Evolutionary conservation across 2,113 vertebrate species (phyloP).

Genomic region (Lepidothrix coronata): DNA sequence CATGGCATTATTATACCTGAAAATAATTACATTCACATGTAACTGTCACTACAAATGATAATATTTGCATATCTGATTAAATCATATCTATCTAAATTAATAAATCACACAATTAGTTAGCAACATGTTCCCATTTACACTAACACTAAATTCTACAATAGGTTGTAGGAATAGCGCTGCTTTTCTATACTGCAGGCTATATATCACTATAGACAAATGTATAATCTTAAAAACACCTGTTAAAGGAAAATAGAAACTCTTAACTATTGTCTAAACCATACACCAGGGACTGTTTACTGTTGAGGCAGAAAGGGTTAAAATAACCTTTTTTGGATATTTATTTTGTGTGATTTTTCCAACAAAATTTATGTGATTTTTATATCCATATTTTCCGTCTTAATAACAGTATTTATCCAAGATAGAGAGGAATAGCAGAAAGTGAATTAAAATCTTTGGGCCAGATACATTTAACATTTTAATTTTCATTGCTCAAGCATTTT

Average conservation of each 20-base stretch:
- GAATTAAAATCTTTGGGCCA: neutral
- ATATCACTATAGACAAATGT: neutral
- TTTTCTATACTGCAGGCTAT: neutral
- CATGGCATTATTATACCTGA: neutral
- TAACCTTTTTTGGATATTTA: neutral
- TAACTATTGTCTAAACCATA: neutral
- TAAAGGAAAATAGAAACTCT: neutral
- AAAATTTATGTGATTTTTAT: neutral
- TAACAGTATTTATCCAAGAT: neutral
- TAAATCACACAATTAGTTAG: neutral
- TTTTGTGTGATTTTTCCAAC: neutral
- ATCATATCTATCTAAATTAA: neutral
- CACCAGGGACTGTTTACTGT: neutral
- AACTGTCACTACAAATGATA: neutral
- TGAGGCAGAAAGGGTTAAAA: neutral
- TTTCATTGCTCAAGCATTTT: neutral
- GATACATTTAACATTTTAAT: neutral
- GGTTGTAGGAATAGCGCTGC: neutral
- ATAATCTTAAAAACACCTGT: neutral
- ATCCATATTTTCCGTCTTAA: neutral
- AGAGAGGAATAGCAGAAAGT: neutral
- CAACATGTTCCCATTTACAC: neutral
- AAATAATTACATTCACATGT: neutral
- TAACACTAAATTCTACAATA: neutral
- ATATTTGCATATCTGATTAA: conserved; percentile 7